A percentile compares a stretch with the other conserved stretches of the same genome.
These are phyloP conservation scores for Ceratosolen solmsi DNA, from an alignment of 1,140 invertebrate species.

Conservation along the genomic window DNA sequence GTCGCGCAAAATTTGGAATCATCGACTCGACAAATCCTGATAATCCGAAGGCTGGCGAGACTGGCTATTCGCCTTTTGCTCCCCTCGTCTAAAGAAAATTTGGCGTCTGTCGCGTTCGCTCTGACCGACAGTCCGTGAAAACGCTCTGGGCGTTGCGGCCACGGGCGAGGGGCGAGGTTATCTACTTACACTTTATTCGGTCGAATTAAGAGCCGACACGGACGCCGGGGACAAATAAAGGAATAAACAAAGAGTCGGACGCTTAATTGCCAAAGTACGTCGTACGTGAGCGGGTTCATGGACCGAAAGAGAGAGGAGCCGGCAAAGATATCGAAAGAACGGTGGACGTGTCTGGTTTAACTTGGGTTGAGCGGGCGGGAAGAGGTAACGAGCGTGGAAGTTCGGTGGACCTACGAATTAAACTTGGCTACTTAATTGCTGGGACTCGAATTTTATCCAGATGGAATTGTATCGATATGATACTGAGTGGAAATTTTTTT, in stretches of 20 bases:
- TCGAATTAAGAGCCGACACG: conserved; percentile 37
- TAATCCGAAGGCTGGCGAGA: conserved; percentile 9
- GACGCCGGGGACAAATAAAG: conserved; percentile 23
- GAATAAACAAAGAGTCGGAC: conserved; percentile 29
- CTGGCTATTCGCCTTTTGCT: not conserved
- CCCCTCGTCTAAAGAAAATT: not conserved
- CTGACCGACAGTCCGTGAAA: conserved; percentile 48
- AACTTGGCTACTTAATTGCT: not conserved
- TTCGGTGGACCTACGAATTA: not conserved
- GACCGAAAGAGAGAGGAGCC: conserved; percentile 4
- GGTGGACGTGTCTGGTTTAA: not conserved
- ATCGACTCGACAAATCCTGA: conserved; percentile 42
- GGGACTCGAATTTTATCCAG: not conserved
- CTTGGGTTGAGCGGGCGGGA: not conserved
- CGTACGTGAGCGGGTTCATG: conserved; percentile 30
- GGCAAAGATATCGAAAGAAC: conserved; percentile 30
- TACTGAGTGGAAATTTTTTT: not conserved
- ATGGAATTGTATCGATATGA: not conserved
- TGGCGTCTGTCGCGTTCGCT: conserved; percentile 27
- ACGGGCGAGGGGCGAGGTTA: not conserved
- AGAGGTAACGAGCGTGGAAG: not conserved
- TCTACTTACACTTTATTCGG: conserved; percentile 36
- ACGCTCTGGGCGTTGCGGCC: not conserved
- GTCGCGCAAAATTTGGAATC: conserved; percentile 41
- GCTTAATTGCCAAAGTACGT: conserved; percentile 45